Base-by-base conservation (phyloP, 2,113 vertebrate genomes). In the Actenoides lindsayi region DNA sequence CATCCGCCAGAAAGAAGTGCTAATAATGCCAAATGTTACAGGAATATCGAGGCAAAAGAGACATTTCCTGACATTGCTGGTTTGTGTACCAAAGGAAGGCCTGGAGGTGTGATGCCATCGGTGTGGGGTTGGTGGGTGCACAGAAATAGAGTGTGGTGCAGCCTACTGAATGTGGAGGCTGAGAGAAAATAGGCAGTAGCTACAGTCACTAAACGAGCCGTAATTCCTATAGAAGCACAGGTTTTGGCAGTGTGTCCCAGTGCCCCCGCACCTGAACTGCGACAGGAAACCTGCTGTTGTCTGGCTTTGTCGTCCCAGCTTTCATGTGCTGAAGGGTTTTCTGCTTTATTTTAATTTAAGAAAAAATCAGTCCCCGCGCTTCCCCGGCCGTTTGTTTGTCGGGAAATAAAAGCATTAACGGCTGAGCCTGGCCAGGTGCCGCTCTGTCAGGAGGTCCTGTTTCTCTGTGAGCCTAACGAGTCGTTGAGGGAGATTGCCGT, bases 401-500 rank as follows among this genome's bases (percentile, higher is more conserved):
- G 83, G 75, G 83, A 88, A 70, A 44, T 67, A 63, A 78, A 86
- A 92, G 69, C 27, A 88, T 60, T 57, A 80, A 25, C 91, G 90
- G 90, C 86, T 79, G 23, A 56, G 90, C 85, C 90, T 83, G 39
- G 54, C 78, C 89, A 94, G 93, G 94, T 95, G 87, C 39, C 2
- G 73, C 85, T 90, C 19, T 16, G 11, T 21, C 54, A 87, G 80
- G 57, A 80, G 78, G 56, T 86, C 62, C 8, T 73, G 24, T 71
- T 95, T 89, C 70, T 88, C 80, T 27, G 48, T 50, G 65, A 96
- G 86, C 83, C 62, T 92, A 81, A 78, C 67, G 91, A 95, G 81
- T 95, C 69, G 74, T 88, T 86, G 63, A 35, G 88, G 91, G 75
- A 94, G 60, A 81, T 83, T 70, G 48, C 91, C 83, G 46, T 65